These are phyloP conservation scores for Lepetodrilus schrolli DNA, from an alignment of 2,888 invertebrate genomes.

Conservation along the genomic window DNA sequence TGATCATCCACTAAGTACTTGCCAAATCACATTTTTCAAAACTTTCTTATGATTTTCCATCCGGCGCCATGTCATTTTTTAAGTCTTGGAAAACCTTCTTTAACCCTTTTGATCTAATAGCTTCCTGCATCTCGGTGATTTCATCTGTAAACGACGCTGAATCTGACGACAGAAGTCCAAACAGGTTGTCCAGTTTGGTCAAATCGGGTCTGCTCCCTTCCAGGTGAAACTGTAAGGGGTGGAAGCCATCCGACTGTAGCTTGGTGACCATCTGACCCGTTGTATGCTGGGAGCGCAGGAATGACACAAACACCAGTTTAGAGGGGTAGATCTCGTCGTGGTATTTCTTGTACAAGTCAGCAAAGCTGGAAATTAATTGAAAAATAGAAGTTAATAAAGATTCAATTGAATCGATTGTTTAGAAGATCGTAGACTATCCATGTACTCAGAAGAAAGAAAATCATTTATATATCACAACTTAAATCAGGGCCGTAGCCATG, in stretches of 20 bases:
- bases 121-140: constrained; percentile 47
- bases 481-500: too few species aligned
- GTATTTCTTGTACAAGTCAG: constrained; percentile 69
- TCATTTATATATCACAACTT: too few species aligned
- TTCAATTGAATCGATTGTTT: too few species aligned
- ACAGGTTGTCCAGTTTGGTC: constrained; percentile 73
- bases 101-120: constrained; percentile 51
- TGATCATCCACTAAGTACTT: too few species aligned
- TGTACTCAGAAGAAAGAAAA: too few species aligned
- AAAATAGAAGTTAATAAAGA: too few species aligned
- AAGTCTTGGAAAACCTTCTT: constrained; percentile 40
- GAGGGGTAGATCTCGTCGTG: constrained; percentile 72
- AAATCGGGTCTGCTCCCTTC: constrained; percentile 70
- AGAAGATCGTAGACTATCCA: too few species aligned
- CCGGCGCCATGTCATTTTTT: neutral
- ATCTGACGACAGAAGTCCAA: constrained; percentile 71
- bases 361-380: constrained; percentile 70
- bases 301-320: constrained; percentile 74
- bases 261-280: constrained; percentile 69
- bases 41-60: neutral
- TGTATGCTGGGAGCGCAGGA: constrained; percentile 68
- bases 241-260: constrained; percentile 52
- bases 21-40: too few species aligned
- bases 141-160: constrained; percentile 60
- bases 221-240: constrained; percentile 69